Evolutionary conservation across 2,113 vertebrate species (phyloP), one percentile per base, ranked within the genome.

Genomic region (Rhineura floridana): DNA sequence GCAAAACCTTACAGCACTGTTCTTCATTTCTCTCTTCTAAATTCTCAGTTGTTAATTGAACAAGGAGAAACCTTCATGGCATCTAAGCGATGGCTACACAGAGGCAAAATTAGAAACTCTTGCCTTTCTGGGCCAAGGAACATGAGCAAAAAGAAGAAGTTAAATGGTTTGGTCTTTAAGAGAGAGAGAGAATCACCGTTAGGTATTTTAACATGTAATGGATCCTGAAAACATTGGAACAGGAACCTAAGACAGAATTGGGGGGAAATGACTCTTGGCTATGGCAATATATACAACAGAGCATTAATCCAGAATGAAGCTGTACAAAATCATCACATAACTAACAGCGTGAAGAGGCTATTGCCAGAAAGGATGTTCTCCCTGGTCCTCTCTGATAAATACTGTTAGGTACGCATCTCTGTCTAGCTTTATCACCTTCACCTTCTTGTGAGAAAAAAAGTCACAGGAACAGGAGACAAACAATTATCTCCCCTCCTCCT

Each of bases 11-110:
- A 83, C 83, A 83, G 75, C 87, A 36, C 70, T 83, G 85, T 80
- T 87, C 6, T 70, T 42, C 80, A 50, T 33, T 80, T 84, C 62
- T 93, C 89, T 87, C 70, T 86, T 94, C 94, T 86, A 85, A 87
- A 87, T 90, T 90, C 81, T 1, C 0, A 75, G 69, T 73, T 86
- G 44, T 62, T 70, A 81, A 50, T 80, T 79, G 89, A 91, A 76
- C 59, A 39, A 90, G 75, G 36, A 81, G 89, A 84, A 50, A 76
- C 67, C n/a, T 94, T 92, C 3, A 25, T 85, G 39, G 17, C 44
- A 82, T 4, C 77, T 50, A 88, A 90, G 44, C 0, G 1, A 78
- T 83, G 87, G 28, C 52, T 91, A 89, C 15, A 25, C n/a, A 76
- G 42, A 91, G 82, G 8, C 46, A 86, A 23, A 9, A 83, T 90